These are phyloP conservation scores for Larimichthys crocea DNA, from an alignment of 2,113 vertebrate genomes.

Conservation along the genomic window DNA sequence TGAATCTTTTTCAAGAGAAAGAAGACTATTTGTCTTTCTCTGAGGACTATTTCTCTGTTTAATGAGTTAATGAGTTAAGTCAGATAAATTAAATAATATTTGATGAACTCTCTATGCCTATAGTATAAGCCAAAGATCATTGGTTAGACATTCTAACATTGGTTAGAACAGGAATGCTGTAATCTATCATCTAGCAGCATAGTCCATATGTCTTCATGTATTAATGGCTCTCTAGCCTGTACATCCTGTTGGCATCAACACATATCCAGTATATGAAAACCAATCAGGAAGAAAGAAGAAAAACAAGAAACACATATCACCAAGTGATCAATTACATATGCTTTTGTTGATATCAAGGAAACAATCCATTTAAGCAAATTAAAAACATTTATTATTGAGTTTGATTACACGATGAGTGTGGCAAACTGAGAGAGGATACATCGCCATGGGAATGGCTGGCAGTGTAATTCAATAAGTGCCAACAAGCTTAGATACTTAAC, in stretches of 20 bases:
- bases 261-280: neutral
- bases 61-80: neutral
- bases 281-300: neutral
- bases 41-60: neutral
- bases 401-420: neutral
- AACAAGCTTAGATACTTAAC: slow-evolving; percentile 23
- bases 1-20: neutral
- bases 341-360: neutral
- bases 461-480: slow-evolving; percentile 30
- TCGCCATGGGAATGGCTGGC: neutral
- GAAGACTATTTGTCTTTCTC: neutral
- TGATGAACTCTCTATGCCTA: neutral
- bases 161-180: neutral
- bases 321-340: neutral
- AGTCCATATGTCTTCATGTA: neutral
- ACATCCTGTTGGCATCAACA: neutral
- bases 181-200: neutral
- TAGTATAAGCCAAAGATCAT: neutral
- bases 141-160: too few relatives aligned
- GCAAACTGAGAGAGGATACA: slow-evolving; percentile 14
- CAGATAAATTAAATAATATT: neutral
- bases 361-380: slow-evolving; percentile 4
- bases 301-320: neutral
- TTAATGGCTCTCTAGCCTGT: neutral
- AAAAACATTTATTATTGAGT: slow-evolving; percentile 40